A percentile compares a stretch with the other conserved stretches of the same genome.
Conservation (phyloP, 2,888 invertebrate genomes). For the Pseudoips prasinana region DNA sequence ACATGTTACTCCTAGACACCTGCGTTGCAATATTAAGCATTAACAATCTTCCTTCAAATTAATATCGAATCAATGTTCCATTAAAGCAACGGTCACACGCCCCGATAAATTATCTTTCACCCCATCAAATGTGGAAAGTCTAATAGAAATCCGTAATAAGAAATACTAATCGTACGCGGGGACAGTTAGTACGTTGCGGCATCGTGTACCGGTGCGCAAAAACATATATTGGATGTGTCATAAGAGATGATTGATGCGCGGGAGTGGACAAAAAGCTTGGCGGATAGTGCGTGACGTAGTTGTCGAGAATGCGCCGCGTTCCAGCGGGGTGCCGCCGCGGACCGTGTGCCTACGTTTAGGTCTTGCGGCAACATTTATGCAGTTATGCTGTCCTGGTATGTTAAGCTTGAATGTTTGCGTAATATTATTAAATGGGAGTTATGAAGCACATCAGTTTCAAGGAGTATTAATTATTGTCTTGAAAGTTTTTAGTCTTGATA, state of each 20-base stretch:
- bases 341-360: background rate
- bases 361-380: background rate
- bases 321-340: background rate
- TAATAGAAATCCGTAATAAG: conserved; percentile 79
- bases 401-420: too few species aligned
- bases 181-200: conserved; percentile 54
- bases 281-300: conserved; percentile 66
- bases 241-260: conserved; percentile 77
- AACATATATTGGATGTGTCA: conserved; percentile 81
- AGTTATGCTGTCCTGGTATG: background rate
- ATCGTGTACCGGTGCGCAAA: conserved; percentile 60
- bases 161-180: conserved; percentile 69
- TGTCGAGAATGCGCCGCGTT: conserved; percentile 44
- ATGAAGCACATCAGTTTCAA: too few species aligned
- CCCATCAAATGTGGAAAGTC: conserved; percentile 78
- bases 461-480: too few species aligned
- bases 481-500: too few species aligned
- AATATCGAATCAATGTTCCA: conserved; percentile 79
- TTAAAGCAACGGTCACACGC: conserved; percentile 69
- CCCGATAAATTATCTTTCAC: conserved; percentile 75
- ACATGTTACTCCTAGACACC: conserved; percentile 56
- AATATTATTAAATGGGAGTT: too few species aligned
- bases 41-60: conserved; percentile 55
- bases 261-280: conserved; percentile 60
- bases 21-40: conserved; percentile 21